Evolutionary conservation across 2,113 vertebrate species (phyloP), one percentile per base, ranked within the genome.

Genomic region (Ursus arctos): DNA sequence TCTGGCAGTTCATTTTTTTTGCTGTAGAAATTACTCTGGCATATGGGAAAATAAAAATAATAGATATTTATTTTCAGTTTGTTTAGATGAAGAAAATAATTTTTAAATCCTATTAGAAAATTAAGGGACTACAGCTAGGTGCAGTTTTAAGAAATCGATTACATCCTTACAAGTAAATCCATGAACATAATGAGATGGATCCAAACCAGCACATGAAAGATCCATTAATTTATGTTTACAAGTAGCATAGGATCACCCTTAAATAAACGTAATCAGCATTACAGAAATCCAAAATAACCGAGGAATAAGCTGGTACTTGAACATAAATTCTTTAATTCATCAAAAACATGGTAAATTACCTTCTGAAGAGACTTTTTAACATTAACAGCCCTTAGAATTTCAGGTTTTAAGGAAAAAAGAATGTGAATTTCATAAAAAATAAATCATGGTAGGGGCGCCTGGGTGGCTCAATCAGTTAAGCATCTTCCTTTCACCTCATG

Each of bases 91-190:
- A 91, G 21, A 92, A 94, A 92, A 85, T 86, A 43, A 96, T 81
- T 88, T 94, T 91, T n/a, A 90, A 93, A 72, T 79, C 16, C 19
- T 92, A 89, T 53, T 82, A 96, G 21, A n/a, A 92, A 90, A 90
- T 43, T 40, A 92, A 57, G 31, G 40, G 19, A 57, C 11, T 79
- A 9, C 12, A 69, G 19, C 18, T 71, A 94, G 47, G 49, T 51
- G 83, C 33, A 67, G 67, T 86, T 92, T 95, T 86, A 89, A 82
- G 31, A 94, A 88, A 92, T n/a, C 8, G 1, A 82, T 67, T 72
- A 53, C 33, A 92, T 65, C 28, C 51, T 92, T 67, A 94, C 43
- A 82, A 91, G 51, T 72, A 13, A 94, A 84, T 82, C 65, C 21
- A 84, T 72, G 40, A 96, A 72, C 16, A 55, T 71, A 82, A 53